Conservation (phyloP, 2,888 invertebrate genomes). For the Zaprionus lineosus region DNA sequence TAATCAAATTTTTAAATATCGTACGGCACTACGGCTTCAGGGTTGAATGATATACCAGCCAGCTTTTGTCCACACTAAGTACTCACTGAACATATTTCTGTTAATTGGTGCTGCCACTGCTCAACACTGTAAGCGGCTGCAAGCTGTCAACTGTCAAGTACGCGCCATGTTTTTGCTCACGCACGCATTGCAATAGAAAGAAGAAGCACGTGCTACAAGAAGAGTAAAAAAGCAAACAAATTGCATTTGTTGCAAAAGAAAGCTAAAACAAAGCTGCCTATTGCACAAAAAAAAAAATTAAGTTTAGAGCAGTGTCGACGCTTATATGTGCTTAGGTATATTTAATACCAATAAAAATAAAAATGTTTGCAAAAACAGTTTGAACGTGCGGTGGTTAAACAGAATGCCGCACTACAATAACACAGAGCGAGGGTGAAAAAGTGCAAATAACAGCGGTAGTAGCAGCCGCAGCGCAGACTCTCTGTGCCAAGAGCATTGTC, state of each 20-base stretch:
- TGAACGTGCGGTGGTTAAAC: conserved; percentile 27
- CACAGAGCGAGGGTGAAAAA: conserved; percentile 34
- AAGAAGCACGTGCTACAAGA: conserved; percentile 62
- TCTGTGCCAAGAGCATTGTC: conserved; percentile 24
- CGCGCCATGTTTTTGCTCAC: conserved; percentile 61
- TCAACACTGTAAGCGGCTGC: conserved; percentile 36
- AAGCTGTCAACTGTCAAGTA: conserved; percentile 52
- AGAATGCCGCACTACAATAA: conserved; percentile 52
- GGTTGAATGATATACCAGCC: conserved; percentile 1
- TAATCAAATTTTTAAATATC: too few species aligned
- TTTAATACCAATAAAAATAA: conserved; percentile 16
- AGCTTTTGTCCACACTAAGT: neutral
- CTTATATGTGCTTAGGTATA: conserved; percentile 30
- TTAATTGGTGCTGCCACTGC: conserved; percentile 29
- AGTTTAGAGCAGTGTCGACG: conserved; percentile 3
- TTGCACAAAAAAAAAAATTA: neutral
- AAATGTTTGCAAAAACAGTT: conserved; percentile 13
- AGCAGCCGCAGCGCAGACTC: conserved; percentile 44
- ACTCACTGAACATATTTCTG: neutral
- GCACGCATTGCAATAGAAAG: conserved; percentile 60
- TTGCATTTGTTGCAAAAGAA: conserved; percentile 23
- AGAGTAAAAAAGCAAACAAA: conserved; percentile 43
- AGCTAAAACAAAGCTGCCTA: neutral
- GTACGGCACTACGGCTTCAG: too few species aligned
- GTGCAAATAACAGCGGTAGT: conserved; percentile 31